Conservation (phyloP, 2,888 invertebrate species). For the Galerucella pusilla region DNA sequence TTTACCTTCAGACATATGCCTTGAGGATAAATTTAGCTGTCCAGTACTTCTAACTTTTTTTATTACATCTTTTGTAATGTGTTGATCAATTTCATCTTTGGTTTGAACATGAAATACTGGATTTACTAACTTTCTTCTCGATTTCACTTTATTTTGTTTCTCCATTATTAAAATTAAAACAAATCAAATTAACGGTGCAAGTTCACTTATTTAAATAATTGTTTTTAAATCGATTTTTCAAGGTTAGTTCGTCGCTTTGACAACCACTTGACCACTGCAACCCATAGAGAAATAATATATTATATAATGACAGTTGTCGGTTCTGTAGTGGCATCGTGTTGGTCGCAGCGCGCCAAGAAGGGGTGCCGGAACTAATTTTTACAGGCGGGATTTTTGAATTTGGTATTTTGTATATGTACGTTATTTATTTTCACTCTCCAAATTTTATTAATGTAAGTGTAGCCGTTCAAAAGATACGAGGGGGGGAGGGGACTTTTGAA, state of each 20-base stretch:
- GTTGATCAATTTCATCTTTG: constrained; percentile 75
- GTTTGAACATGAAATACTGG: constrained; percentile 80
- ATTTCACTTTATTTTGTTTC: constrained; percentile 56
- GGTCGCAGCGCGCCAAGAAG: too few species aligned
- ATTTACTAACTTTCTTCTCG: constrained; percentile 61
- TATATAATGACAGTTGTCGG: too few species aligned
- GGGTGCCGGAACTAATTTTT: too few species aligned
- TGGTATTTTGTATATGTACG: too few species aligned
- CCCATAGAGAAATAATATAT: too few species aligned
- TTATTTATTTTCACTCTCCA: too few species aligned
- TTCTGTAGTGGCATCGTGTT: too few species aligned
- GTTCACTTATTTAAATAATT: constrained; percentile 14
- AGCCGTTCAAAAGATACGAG: too few species aligned
- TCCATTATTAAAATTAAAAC: constrained; percentile 16
- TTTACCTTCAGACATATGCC: constrained; percentile 78
- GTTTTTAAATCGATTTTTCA: constrained; percentile 16
- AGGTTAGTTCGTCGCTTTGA: constrained; percentile 7
- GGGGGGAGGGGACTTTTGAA: too few species aligned
- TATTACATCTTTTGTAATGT: constrained; percentile 77
- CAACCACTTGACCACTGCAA: background rate
- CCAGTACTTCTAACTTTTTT: constrained; percentile 86
- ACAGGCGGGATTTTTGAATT: too few species aligned
- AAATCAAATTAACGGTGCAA: constrained; percentile 9
- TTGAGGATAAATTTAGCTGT: constrained; percentile 80
- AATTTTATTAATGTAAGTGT: too few species aligned